A percentile compares a stretch with the other conserved stretches of the same genome.
Conservation (phyloP, 37 sponge, comb jelly and placozoan genomes). For the Agelas oroides region DNA sequence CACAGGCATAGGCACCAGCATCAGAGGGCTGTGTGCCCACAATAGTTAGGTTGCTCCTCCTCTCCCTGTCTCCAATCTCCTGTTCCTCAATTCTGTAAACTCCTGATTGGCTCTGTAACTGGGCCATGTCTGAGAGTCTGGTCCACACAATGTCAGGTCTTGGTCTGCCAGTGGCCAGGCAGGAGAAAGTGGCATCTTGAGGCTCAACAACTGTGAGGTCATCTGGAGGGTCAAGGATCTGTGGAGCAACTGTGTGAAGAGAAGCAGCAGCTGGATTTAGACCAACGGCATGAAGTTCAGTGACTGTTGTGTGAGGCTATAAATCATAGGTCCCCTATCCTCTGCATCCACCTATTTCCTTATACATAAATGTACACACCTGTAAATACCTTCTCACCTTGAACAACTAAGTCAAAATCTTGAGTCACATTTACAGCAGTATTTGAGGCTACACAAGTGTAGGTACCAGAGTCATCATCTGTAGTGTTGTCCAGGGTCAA, state of each 20-base stretch:
- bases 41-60: slow-evolving; percentile 32
- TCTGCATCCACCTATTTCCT: too few species aligned
- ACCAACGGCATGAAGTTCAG: too few species aligned
- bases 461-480: slow-evolving; percentile 54
- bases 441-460: slow-evolving; percentile 53
- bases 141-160: slow-evolving; percentile 13
- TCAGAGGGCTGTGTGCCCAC: neutral
- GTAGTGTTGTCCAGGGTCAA: neutral
- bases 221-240: slow-evolving; percentile 6
- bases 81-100: neutral
- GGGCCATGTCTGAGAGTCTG: slow-evolving; percentile 1
- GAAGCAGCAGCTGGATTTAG: too few species aligned
- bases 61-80: slow-evolving; percentile 23
- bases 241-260: slow-evolving; percentile 13
- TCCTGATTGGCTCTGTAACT: neutral
- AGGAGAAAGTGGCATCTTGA: slow-evolving; percentile 10
- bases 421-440: neutral
- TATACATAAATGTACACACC: too few species aligned
- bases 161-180: slow-evolving; percentile 20
- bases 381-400: slow-evolving; percentile 14
- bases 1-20: slow-evolving; percentile 54
- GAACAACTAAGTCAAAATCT: slow-evolving; percentile 22
- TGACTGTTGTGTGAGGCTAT: too few species aligned
- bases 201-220: slow-evolving; percentile 19
- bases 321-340: too few species aligned